Conservation (phyloP, 1,140 invertebrate species). For the Megathymus violae region DNA sequence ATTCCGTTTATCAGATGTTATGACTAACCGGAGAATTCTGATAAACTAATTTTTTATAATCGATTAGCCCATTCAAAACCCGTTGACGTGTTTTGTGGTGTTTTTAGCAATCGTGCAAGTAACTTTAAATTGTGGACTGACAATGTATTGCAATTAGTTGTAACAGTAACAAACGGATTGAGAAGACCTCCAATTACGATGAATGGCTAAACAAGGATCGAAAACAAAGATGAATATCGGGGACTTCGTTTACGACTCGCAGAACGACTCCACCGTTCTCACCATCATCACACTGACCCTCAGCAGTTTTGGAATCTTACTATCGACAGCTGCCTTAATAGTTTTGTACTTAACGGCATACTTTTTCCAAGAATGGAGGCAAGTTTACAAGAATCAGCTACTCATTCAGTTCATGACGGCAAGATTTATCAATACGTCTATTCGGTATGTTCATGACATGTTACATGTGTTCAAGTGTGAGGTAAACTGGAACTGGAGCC, state of each 20-base stretch:
- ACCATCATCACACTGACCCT: slow-evolving; percentile 39
- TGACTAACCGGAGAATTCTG: neutral
- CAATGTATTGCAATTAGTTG: no score
- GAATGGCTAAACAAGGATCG: no score
- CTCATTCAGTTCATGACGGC: slow-evolving; percentile 71
- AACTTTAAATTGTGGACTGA: no score
- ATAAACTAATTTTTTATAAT: no score
- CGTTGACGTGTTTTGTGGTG: neutral
- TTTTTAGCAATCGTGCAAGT: no score
- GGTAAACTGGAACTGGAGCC: slow-evolving; percentile 7
- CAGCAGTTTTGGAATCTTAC: slow-evolving; percentile 56
- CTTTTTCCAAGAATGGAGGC: slow-evolving; percentile 67
- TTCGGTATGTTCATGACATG: slow-evolving; percentile 54
- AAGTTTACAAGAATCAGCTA: slow-evolving; percentile 65
- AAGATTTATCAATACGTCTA: slow-evolving; percentile 55
- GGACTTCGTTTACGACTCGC: slow-evolving; percentile 9
- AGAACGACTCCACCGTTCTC: slow-evolving; percentile 20
- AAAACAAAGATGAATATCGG: slow-evolving; percentile 26
- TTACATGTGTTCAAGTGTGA: slow-evolving; percentile 35
- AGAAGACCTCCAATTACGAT: no score
- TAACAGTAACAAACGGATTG: no score
- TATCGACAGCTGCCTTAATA: slow-evolving; percentile 48
- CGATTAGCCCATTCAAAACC: no score
- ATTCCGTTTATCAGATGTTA: neutral
- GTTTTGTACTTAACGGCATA: slow-evolving; percentile 59